Evolutionary conservation across 2,888 invertebrate species (phyloP).

Genomic region (Hemicrepidius hirtus): DNA sequence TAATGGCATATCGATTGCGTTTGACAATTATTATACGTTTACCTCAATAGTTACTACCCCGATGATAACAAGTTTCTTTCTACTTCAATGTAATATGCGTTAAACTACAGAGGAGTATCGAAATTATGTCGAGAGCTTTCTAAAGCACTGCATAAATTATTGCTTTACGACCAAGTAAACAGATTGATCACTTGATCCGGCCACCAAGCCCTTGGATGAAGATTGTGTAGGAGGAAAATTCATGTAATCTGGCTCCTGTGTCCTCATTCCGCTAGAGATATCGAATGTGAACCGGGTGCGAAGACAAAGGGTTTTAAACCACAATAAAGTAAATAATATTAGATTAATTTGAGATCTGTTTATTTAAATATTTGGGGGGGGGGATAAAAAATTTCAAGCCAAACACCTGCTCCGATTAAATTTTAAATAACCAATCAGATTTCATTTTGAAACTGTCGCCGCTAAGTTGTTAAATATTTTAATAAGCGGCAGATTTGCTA

Average conservation of each 20-base stretch:
- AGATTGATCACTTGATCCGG: conserved; percentile 1
- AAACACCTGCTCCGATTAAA: no score
- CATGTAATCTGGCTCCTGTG: neutral
- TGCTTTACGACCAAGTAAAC: neutral
- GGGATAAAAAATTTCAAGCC: no score
- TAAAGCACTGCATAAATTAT: no score
- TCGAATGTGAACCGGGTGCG: neutral
- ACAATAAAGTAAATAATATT: no score
- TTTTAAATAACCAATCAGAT: no score
- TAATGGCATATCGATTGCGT: conserved; percentile 18
- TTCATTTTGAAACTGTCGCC: no score
- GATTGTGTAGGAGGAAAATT: neutral
- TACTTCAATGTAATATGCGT: no score
- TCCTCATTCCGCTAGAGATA: neutral
- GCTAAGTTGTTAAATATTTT: neutral
- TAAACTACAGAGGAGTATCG: no score
- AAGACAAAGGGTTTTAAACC: neutral
- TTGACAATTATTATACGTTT: neutral
- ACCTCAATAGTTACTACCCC: neutral
- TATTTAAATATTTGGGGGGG: no score
- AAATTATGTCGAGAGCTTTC: no score
- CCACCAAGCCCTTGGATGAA: neutral
- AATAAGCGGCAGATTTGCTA: neutral
- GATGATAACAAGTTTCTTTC: no score
- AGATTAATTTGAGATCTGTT: no score